A percentile compares a stretch with the other conserved stretches of the same genome.
phyloP scores from a whole-genome alignment of 2,113 vertebrate species.

The Aldabrachelys gigantea region DNA sequence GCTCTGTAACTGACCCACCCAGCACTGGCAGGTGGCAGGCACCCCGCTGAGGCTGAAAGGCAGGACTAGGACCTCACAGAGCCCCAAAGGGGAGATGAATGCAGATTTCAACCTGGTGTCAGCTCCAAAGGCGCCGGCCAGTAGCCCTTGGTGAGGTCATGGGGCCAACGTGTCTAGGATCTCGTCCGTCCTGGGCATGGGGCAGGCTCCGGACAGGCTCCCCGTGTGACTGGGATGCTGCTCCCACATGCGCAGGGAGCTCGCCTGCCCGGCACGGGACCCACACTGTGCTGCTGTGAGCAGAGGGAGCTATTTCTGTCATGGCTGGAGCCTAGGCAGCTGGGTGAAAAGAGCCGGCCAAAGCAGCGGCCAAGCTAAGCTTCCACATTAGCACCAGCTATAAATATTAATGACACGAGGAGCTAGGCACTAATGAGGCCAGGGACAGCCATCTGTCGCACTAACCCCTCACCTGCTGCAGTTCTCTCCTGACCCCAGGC shows the following conservation, averaged over 20 bases:
- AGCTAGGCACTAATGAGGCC: conserved; percentile 62
- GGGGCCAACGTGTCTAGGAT: background rate
- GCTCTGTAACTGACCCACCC: too few species aligned
- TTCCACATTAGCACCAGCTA: conserved; percentile 55
- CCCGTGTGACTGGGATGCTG: background rate
- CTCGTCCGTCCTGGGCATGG: too few species aligned
- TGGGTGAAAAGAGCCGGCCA: conserved; percentile 57
- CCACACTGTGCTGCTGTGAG: background rate
- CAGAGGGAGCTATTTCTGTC: conserved; percentile 13
- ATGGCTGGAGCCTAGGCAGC: background rate
- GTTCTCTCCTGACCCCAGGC: background rate
- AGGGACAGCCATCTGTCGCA: conserved; percentile 35
- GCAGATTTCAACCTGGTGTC: too few species aligned
- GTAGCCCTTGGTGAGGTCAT: too few species aligned
- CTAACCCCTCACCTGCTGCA: conserved; percentile 56
- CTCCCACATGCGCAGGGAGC: accelerated
- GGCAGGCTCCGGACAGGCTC: too few species aligned
- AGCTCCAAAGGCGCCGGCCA: too few species aligned
- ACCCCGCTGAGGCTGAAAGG: too few species aligned
- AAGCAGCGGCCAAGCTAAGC: background rate
- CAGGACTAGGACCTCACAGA: too few species aligned
- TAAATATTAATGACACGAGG: conserved; percentile 69
- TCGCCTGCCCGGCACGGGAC: too few species aligned
- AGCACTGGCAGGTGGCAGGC: too few species aligned
- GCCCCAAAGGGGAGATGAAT: too few species aligned